Conservation (phyloP, 2,888 invertebrate genomes). For the Drosophila peninsularis region DNA sequence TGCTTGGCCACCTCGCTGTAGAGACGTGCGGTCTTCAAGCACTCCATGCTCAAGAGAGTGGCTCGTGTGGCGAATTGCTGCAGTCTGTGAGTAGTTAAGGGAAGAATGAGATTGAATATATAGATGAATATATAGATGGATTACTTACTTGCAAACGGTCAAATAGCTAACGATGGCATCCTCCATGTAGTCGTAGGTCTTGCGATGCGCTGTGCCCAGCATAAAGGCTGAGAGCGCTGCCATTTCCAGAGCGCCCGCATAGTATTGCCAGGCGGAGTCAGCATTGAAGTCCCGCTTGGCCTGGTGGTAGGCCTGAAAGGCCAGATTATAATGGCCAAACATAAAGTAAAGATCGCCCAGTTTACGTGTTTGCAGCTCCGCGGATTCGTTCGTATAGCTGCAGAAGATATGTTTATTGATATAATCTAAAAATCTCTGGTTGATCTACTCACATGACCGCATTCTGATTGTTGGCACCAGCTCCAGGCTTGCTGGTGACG, state of each 20-base stretch:
- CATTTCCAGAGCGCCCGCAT: constrained; percentile 98
- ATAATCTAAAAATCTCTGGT: background rate
- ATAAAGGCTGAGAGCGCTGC: constrained; percentile 96
- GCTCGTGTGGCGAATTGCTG: constrained; percentile 96
- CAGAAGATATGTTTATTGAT: background rate
- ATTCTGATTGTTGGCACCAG: constrained; percentile 88
- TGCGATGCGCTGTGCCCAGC: constrained; percentile 91
- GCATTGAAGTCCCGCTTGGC: constrained; percentile 99
- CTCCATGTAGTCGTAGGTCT: constrained; percentile 96
- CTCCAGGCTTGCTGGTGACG: constrained; percentile 94
- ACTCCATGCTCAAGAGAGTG: constrained; percentile 94
- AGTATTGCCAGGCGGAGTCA: constrained; percentile 98
- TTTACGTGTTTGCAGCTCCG: constrained; percentile 96
- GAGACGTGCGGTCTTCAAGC: constrained; percentile 90
- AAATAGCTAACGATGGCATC: constrained; percentile 96
- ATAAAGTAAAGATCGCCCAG: constrained; percentile 98
- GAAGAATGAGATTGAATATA: background rate
- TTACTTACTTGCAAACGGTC: constrained; percentile 92
- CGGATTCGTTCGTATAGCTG: constrained; percentile 92
- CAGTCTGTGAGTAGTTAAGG: constrained; percentile 86
- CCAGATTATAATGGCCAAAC: constrained; percentile 96
- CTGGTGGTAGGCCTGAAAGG: constrained; percentile 95
- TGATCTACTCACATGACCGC: constrained; percentile 91
- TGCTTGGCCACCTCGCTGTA: constrained; percentile 97
- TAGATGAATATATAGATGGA: constrained; percentile 1